Base-by-base conservation (phyloP, 2,113 vertebrate genomes). In the Vulpes vulpes region DNA sequence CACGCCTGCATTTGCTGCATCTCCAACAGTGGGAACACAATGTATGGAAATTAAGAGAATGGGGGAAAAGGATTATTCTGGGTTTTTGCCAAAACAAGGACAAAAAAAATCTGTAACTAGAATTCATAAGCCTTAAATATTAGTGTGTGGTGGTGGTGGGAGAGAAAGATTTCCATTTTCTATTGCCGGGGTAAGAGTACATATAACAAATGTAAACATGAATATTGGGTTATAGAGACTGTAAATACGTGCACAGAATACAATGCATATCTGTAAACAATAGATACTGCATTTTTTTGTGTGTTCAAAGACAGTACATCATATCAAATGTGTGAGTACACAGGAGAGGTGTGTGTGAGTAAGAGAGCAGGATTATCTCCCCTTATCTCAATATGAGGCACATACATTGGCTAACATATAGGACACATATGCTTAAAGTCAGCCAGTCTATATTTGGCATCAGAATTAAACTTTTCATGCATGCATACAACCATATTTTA, bases 381-480 rank as follows among this genome's bases (percentile, higher is more conserved):
- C 83, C 27, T 84, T 80, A 89, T 90, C 60, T 97, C 16, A 57
- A 85, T 25, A 81, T 49, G 67, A 93, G 94, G 57, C 74, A 95
- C 57, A 78, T n/a, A 81, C 11, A 32, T 0, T 22, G 83, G 62
- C 74, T 89, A 59, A 80, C 1, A 32, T 16, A 82, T 55, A n/a
- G 5, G 27, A 30, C 3, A n/a, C 4, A n/a, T 19, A 38, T 2
- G 83, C 19, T 64, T 91, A 73, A 80, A 92, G 38, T 67, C 89
- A 91, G 73, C 27, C 43, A 51, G 49, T 83, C 93, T 96, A 74
- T 93, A 93, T 91, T 96, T 95, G 97, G 92, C 64, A 23, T 49
- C 87, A 86, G 78, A 89, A 78, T 95, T 83, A 89, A 74, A 95
- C 30, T 32, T 59, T 95, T 65, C 51, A 2, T 85, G 79, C 22